Percentiles rank a stretch among this genome's conserved stretches.
phyloP scores from a whole-genome alignment of 2,113 vertebrate species.

The Todiramphus chloris region DNA sequence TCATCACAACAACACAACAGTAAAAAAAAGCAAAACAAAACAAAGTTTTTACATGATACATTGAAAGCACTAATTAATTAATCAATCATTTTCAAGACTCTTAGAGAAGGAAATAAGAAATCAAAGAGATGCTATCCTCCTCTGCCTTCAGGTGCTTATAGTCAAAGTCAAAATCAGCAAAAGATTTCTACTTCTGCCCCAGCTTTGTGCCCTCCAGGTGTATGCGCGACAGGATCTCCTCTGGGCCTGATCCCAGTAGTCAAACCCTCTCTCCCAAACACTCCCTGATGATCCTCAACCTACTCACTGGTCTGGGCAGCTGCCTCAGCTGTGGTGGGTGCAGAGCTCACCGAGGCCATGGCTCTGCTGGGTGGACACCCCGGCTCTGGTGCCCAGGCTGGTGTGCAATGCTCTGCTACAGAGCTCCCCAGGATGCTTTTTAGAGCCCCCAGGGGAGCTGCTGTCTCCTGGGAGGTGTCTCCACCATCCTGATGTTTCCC shows the following conservation, averaged over 20 bases:
- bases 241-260: not conserved
- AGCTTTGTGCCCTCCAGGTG: not conserved
- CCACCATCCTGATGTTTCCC: no score
- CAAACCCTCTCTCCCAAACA: no score
- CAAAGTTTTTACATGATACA: not conserved
- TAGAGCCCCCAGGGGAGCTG: no score
- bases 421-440: no score
- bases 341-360: no score
- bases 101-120: not conserved
- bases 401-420: no score
- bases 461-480: no score
- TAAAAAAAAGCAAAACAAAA: not conserved
- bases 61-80: not conserved
- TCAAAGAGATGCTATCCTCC: accelerated
- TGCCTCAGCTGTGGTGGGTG: no score
- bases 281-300: no score
- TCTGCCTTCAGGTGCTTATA: not conserved
- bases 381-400: no score
- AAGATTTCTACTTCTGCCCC: not conserved
- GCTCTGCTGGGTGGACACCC: no score
- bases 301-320: no score
- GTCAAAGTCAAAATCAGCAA: not conserved
- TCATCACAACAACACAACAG: not conserved
- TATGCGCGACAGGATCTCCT: not conserved
- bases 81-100: not conserved